These are phyloP conservation scores for Aethina tumida DNA, from an alignment of 1,140 invertebrate species.

Conservation along the genomic window DNA sequence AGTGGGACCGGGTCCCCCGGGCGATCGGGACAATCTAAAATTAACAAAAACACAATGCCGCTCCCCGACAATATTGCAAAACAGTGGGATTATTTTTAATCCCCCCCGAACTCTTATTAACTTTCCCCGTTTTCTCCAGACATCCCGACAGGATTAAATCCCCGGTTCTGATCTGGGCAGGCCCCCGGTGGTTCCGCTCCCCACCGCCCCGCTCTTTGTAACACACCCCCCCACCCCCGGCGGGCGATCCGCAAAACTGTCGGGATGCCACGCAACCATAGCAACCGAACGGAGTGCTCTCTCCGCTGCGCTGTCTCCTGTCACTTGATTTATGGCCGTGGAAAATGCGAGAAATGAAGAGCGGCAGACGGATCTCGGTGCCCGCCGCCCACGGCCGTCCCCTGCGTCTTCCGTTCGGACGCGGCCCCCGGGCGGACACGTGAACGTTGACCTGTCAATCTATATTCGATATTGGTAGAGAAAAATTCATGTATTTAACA, in stretches of 20 bases:
- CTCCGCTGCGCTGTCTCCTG: slow-evolving; percentile 37
- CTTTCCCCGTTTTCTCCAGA: slow-evolving; percentile 31
- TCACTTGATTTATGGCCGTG: slow-evolving; percentile 40
- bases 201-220: slow-evolving; percentile 4
- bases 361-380: too few species aligned
- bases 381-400: slow-evolving; percentile 13
- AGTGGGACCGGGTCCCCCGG: too few species aligned
- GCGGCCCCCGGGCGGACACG: too few species aligned
- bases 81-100: slow-evolving; percentile 39
- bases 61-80: slow-evolving; percentile 35
- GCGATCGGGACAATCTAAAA: too few species aligned
- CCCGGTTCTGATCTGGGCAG: slow-evolving; percentile 32
- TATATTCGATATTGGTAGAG: too few species aligned
- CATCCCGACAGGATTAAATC: slow-evolving; percentile 35
- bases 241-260: slow-evolving; percentile 28
- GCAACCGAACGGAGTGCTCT: slow-evolving; percentile 34
- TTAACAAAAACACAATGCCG: too few species aligned
- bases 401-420: background rate
- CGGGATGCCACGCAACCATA: slow-evolving; percentile 37
- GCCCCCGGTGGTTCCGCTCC: slow-evolving; percentile 10
- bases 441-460: too few species aligned
- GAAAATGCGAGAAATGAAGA: slow-evolving; percentile 41
- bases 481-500: too few species aligned
- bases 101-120: slow-evolving; percentile 37
- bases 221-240: slow-evolving; percentile 14